These are phyloP conservation scores for Spodoptera picta DNA, from an alignment of 2,888 invertebrate genomes.

Conservation along the genomic window DNA sequence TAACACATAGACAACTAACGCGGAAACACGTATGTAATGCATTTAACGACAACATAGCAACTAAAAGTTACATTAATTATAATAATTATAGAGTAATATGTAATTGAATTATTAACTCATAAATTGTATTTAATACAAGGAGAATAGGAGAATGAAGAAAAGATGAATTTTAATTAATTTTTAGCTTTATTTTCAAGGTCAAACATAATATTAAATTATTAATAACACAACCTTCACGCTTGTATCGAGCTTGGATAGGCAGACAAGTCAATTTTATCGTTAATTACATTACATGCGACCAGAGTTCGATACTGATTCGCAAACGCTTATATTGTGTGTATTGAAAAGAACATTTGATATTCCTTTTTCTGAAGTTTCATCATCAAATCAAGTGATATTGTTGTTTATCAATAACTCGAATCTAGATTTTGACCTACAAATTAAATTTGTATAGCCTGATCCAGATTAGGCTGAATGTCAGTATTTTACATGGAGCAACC, in stretches of 20 bases:
- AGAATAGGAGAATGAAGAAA: slow-evolving; percentile 35
- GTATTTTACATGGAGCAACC: too few relatives aligned
- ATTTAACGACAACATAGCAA: slow-evolving; percentile 29
- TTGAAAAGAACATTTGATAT: too few relatives aligned
- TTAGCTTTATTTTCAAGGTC: slow-evolving; percentile 47
- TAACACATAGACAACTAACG: slow-evolving; percentile 32
- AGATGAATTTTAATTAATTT: slow-evolving; percentile 26
- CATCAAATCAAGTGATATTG: too few relatives aligned
- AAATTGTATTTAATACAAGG: neutral
- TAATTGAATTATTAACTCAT: slow-evolving; percentile 17
- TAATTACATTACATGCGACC: slow-evolving; percentile 50
- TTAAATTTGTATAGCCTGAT: too few relatives aligned
- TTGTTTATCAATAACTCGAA: too few relatives aligned
- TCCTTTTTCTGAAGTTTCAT: too few relatives aligned
- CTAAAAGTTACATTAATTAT: slow-evolving; percentile 19
- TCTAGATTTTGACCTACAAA: too few relatives aligned
- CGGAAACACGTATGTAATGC: slow-evolving; percentile 44
- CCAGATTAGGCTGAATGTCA: too few relatives aligned
- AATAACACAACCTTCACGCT: slow-evolving; percentile 48
- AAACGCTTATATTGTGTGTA: too few relatives aligned
- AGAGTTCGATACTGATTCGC: too few relatives aligned
- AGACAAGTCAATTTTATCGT: slow-evolving; percentile 25
- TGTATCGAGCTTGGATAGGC: slow-evolving; percentile 6
- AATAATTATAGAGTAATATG: slow-evolving; percentile 15
- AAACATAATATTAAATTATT: slow-evolving; percentile 56